phyloP scores from a whole-genome alignment of 2,888 invertebrate genomes.

The Eristalis arbustorum region DNA sequence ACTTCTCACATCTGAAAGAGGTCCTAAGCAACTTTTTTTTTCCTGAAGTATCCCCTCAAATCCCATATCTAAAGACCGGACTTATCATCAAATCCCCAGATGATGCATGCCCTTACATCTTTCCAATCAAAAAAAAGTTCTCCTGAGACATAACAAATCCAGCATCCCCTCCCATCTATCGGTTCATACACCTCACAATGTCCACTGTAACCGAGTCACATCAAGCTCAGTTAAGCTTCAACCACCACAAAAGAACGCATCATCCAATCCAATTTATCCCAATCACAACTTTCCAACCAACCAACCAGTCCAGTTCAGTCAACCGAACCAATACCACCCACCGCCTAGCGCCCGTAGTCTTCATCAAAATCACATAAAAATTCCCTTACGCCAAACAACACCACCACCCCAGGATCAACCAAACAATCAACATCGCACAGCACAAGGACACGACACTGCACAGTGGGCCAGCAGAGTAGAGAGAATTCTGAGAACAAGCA shows the following conservation, averaged over 20 bases:
- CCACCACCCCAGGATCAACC: slow-evolving; percentile 35
- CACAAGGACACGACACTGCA: slow-evolving; percentile 4
- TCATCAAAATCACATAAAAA: slow-evolving; percentile 63
- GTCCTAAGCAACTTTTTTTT: background rate
- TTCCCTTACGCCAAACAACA: slow-evolving; percentile 53
- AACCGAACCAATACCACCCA: background rate
- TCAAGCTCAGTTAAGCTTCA: background rate
- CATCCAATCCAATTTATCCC: slow-evolving; percentile 45
- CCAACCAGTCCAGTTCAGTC: background rate
- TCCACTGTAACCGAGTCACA: background rate
- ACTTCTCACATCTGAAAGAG: too few relatives aligned
- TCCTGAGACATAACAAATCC: background rate
- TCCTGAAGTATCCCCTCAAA: background rate
- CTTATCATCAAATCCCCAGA: background rate
- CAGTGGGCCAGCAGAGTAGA: background rate
- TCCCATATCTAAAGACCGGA: background rate
- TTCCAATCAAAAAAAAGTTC: background rate
- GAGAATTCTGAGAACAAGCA: background rate
- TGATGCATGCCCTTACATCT: background rate
- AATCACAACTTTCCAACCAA: slow-evolving; percentile 19
- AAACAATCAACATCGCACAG: slow-evolving; percentile 52
- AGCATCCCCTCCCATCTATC: background rate
- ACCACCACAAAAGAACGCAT: slow-evolving; percentile 5
- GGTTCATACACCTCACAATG: background rate
- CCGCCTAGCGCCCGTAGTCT: background rate